phyloP scores from a whole-genome alignment of 2,888 invertebrate genomes.

The Antitype chi region DNA sequence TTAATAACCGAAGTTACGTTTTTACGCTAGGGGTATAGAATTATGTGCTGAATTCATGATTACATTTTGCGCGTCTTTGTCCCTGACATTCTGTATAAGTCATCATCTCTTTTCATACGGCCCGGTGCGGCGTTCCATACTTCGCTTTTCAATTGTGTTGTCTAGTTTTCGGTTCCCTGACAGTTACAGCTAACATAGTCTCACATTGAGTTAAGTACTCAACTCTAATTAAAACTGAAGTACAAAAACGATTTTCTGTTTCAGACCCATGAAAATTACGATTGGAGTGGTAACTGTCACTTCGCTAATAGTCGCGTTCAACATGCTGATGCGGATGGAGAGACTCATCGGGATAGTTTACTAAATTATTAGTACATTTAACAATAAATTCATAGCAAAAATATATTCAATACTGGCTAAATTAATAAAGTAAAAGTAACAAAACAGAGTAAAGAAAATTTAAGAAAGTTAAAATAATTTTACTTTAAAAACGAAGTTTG shows the following conservation, averaged over 20 bases:
- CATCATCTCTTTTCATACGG: not conserved
- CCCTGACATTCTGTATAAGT: not conserved
- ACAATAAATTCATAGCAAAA: slow-evolving; percentile 6
- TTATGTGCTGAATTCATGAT: too few species aligned
- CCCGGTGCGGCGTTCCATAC: not conserved
- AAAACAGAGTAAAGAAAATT: slow-evolving; percentile 11
- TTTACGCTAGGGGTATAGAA: too few species aligned
- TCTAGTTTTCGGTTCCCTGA: not conserved
- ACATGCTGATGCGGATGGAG: slow-evolving; percentile 80
- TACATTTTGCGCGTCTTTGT: too few species aligned
- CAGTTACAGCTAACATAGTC: not conserved
- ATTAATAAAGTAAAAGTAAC: slow-evolving; percentile 24
- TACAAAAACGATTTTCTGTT: slow-evolving; percentile 37
- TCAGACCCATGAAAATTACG: slow-evolving; percentile 87
- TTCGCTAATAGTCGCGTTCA: slow-evolving; percentile 80
- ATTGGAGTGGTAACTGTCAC: slow-evolving; percentile 84
- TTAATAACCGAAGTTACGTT: too few species aligned
- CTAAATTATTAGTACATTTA: slow-evolving; percentile 34
- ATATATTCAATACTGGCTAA: not conserved
- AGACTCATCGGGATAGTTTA: slow-evolving; percentile 69
- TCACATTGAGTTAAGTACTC: not conserved
- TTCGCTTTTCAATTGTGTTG: not conserved
- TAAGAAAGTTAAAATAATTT: not conserved
- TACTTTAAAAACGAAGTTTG: not conserved
- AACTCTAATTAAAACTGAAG: not conserved